Base-by-base conservation (phyloP, 1,140 invertebrate species). In the Elysia chlorotica region DNA sequence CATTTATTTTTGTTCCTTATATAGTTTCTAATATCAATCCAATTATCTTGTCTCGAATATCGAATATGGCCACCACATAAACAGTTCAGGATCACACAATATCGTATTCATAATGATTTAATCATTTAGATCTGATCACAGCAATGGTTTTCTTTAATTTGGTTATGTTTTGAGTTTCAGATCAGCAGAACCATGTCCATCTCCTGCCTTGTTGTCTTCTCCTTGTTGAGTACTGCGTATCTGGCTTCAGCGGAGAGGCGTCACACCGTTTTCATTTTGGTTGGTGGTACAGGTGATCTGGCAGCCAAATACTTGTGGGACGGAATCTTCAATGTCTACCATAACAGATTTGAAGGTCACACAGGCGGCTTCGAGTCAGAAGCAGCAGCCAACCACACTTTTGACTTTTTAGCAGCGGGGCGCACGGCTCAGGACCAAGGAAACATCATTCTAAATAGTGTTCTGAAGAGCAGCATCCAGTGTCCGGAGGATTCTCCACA, bases 231-330 rank as follows among this genome's bases (percentile, higher is more conserved):
- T n/a, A n/a, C n/a, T n/a, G n/a, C n/a, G n/a, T n/a, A n/a, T n/a
- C n/a, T n/a, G n/a, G 41, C 41, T 48, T 48, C 41, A 19, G 54
- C 66, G 4, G 17, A 25, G 17, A 65, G 37, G 10, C 65, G 53
- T 21, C 81, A 80, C 54, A 80, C 79, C 28, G 76, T 81, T 37
- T 35, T 83, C 21, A 69, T 83, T 23, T 61, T 84, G n/a, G 30
- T 83, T 4, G 81, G 84, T 25, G 83, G 78, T 14, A 80, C 78
- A 30, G 85, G 85, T 36, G 83, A 86, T 54, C 70, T 86, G 41
- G 84, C 85, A 0, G 74, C 76, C 36, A 85, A 85, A 73, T 86
- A 85, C 57, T 77, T 86, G 5, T 86, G 85, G 85, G 76, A 81
- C 62, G 77, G 79, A 41, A 57, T 83, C 23, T 82, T 85, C 62